Evolutionary conservation across 1,140 invertebrate species (phyloP), one percentile per base, ranked within the genome.

Genomic region (Ostrea edulis): DNA sequence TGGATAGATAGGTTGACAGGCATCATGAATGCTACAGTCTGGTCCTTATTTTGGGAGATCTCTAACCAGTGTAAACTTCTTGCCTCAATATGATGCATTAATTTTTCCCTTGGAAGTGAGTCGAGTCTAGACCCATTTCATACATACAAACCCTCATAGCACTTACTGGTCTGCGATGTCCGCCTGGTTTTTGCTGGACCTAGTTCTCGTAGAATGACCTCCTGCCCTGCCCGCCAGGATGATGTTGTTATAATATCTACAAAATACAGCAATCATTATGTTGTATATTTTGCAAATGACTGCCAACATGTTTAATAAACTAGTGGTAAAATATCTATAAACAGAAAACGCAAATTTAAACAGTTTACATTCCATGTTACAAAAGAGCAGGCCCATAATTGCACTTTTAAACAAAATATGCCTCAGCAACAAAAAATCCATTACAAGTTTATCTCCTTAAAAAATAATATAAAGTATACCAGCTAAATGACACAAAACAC

Each of bases 231-330:
- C 29, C 93, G 82, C 94, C 94, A 94, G 53, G 94, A 94, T 7
- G 92, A 93, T 8, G 93, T 94, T 11, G 94, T 94, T 81, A 94
- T 94, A 17, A 94, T 91, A 84, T 93, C 94, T 94, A 90, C 0
- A 92, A 88, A 82, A 55, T 58, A 65, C 0, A 17, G 25, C 12
- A 0, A 22, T 51, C 1, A n/a, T 51, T 11, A 17, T 8, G 25
- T 82, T 29, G 17, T 17, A 44, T 44, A 44, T 5, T 44, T 44
- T 44, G 35, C 35, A 44, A 20, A 5, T 12, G 51, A 82, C 14
- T 20, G n/a, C 11, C 51, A 20, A 44, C 29, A 35, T 82, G 35
- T 8, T 52, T 44, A 20, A 11, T 44, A 14, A 29, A 82, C 3
- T 35, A 29, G 9, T 44, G 77, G 29, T 20, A 82, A 20, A 82